These are phyloP conservation scores for Casuarius casuarius DNA, from an alignment of 2,113 vertebrate genomes.

Conservation along the genomic window DNA sequence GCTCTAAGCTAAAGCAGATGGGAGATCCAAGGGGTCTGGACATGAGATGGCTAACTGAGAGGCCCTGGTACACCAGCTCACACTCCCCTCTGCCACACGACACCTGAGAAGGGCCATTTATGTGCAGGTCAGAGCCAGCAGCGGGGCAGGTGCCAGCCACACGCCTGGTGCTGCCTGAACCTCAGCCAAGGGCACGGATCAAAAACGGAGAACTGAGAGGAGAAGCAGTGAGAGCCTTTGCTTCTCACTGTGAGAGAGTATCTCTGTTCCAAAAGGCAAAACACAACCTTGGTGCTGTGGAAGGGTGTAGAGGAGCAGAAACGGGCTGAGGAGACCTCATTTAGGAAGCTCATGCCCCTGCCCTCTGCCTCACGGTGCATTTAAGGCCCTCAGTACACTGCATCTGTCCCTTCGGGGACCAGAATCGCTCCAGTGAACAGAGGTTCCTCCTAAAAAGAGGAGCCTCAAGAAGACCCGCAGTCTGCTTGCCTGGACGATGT, in stretches of 20 bases:
- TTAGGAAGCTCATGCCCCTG: not conserved
- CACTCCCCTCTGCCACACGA: not conserved
- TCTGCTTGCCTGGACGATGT: not conserved
- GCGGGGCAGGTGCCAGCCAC: not conserved
- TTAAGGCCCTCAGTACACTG: not conserved
- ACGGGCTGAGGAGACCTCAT: not conserved
- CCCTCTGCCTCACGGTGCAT: not conserved
- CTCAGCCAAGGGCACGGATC: not conserved
- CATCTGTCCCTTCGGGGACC: not conserved
- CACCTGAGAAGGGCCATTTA: not conserved
- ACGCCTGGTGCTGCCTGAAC: not conserved
- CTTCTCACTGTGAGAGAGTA: not conserved
- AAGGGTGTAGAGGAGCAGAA: not conserved
- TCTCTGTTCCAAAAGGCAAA: not conserved
- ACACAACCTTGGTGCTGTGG: not conserved
- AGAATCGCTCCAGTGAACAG: rapidly evolving
- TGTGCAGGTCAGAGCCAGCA: not conserved
- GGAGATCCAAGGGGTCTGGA: not conserved
- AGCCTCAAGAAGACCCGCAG: not conserved
- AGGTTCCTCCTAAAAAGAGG: not conserved
- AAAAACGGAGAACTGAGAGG: not conserved
- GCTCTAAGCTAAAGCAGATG: not conserved
- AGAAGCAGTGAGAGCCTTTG: not conserved
- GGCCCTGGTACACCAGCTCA: not conserved
- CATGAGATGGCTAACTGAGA: not conserved